Conservation (phyloP, 2,113 vertebrate genomes). For the Mus spicilegus region DNA sequence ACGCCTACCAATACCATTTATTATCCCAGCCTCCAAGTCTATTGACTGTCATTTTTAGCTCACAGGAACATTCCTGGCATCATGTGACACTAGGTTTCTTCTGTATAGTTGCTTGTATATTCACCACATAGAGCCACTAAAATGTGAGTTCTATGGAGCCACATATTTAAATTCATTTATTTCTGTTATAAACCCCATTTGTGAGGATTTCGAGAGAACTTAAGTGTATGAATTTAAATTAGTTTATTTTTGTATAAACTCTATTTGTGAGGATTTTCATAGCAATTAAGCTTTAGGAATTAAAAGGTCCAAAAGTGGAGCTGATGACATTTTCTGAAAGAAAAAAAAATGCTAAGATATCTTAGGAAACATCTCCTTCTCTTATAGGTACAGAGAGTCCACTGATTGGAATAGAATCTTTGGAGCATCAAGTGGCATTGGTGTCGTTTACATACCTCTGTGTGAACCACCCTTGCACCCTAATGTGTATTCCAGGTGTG, state of each 20-base stretch:
- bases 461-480: rapidly evolving
- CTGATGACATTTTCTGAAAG: background rate
- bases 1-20: background rate
- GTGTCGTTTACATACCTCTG: background rate
- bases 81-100: background rate
- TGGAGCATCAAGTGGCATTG: background rate
- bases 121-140: background rate
- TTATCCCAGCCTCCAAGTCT: background rate
- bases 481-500: background rate
- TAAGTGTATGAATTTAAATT: background rate
- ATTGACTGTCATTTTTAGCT: background rate
- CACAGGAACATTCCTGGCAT: background rate
- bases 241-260: background rate
- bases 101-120: background rate
- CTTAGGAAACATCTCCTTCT: background rate
- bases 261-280: background rate
- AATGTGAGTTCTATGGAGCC: background rate
- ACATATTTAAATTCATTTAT: background rate
- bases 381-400: background rate
- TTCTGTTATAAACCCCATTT: background rate
- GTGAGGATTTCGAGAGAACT: background rate
- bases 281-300: background rate
- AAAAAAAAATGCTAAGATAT: background rate
- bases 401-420: background rate
- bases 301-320: background rate